Evolutionary conservation across 2,113 vertebrate genomes (phyloP), one percentile per base, ranked within the genome.

Genomic region (Crotalus tigris): DNA sequence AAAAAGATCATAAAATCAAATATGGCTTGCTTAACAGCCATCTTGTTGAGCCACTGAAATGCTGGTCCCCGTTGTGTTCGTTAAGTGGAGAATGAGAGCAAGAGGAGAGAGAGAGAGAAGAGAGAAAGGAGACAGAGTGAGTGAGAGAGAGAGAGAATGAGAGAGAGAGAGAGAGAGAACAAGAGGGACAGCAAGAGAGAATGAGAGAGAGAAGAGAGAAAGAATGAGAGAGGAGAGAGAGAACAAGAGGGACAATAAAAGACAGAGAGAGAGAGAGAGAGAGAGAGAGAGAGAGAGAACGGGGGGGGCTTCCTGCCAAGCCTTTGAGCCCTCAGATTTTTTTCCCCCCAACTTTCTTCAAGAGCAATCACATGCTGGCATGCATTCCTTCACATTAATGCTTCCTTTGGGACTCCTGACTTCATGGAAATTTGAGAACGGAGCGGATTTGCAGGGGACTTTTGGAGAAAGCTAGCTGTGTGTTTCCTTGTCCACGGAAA

Each of bases 321-420:
- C 92, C 96, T 90, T 95, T 94, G 58, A 92, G 96, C 92, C 92
- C 92, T 75, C 7, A 23, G 8, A 21, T 92, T 39, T 26, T 39
- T 39, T 13, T 54, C 24, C 92, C 92, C 93, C n/a, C n/a, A 91
- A 81, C 94, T 91, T 96, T 91, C 95, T 95, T 95, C 92, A 92
- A 51, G 88, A 88, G 81, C 61, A 89, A 59, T 93, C 97, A 94
- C 95, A 96, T n/a, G 5, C 95, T 94, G 95, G 94, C 92, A 96
- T 94, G 95, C 97, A 97, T 98, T 98, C 97, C 97, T 97, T 93
- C 91, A 91, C 95, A 95, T 96, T 97, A 96, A 97, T 95, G 96
- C 95, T 96, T 97, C 97, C 97, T 96, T 92, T 94, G 97, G 97
- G 98, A 97, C 94, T 87, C 58, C 55, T 0, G 95, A 94, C 96